Evolutionary conservation across 2,888 invertebrate species (phyloP), one percentile per base, ranked within the genome.

Genomic region (Dryococelus australis): DNA sequence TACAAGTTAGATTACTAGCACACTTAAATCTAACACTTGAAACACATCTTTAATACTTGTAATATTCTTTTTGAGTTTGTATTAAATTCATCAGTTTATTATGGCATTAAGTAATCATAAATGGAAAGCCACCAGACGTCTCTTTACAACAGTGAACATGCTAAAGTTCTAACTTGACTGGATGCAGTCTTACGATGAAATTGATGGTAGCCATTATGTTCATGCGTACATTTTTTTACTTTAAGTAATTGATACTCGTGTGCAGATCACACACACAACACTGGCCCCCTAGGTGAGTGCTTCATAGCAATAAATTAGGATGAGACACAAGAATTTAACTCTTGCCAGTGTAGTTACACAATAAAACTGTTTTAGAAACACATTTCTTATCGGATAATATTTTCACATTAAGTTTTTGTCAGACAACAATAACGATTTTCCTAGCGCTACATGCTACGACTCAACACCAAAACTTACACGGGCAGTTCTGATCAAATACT

Each of bases 1-100:
- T 65, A 65, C 65, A 65, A 65, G 65, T 65, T 65, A 65, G 24
- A 65, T 65, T 65, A 65, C 65, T 65, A 65, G n/a, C 65, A 65
- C 65, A 65, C 65, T 65, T 65, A 65, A 65, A 16, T 65, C 65
- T 65, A 65, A 65, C 65, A 65, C n/a, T 65, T 65, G 65, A 65
- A 65, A 65, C 65, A 51, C 51, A 65, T 65, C 65, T 65, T 65
- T 24, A n/a, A 65, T 65, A 65, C 65, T 65, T 24, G 16, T 20
- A 65, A 65, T 65, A 65, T 65, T 24, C 8, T 65, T 65, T 65
- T 65, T 65, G 51, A 65, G 65, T 65, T 24, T 8, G n/a, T 65
- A 65, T 16, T 65, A 3, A 65, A 65, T 65, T n/a, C n/a, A n/a
- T 65, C 65, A n/a, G 65, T 65, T 65, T 65, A 65, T 65, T 20